Evolutionary conservation across 2,113 vertebrate species (phyloP).

Genomic region (Aleadryas rufinucha): DNA sequence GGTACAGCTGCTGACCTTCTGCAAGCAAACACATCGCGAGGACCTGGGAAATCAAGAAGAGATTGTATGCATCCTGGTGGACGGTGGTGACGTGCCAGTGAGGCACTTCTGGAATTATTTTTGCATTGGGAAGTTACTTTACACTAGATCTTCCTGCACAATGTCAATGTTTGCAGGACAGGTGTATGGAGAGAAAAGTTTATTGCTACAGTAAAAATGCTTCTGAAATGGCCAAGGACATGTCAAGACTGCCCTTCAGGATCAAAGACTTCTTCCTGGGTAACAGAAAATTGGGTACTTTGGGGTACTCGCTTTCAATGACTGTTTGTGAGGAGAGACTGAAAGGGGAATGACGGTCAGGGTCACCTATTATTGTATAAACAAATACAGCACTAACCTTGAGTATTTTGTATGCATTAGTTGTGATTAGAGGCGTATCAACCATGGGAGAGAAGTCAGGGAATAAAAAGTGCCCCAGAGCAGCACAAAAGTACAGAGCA

Average conservation of each 20-base stretch:
- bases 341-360: not conserved
- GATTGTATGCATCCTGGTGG: not conserved
- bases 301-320: not conserved
- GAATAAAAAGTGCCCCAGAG: not conserved
- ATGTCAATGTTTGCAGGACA: not conserved
- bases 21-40: constrained; percentile 83
- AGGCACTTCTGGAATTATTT: not conserved
- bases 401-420: not conserved
- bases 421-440: not conserved
- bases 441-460: not conserved
- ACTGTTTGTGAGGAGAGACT: not conserved
- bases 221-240: not conserved
- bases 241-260: not conserved
- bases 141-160: not conserved
- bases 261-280: not conserved
- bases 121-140: not conserved
- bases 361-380: not conserved
- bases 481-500: not conserved
- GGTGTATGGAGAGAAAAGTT: not conserved
- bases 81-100: not conserved
- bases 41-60: constrained; percentile 74
- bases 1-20: constrained; percentile 83
- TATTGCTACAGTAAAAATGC: not conserved
- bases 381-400: not conserved
- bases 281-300: not conserved